These are phyloP conservation scores for Buphagus erythrorhynchus DNA, from an alignment of 2,797 vertebrate genomes.

Conservation along the genomic window DNA sequence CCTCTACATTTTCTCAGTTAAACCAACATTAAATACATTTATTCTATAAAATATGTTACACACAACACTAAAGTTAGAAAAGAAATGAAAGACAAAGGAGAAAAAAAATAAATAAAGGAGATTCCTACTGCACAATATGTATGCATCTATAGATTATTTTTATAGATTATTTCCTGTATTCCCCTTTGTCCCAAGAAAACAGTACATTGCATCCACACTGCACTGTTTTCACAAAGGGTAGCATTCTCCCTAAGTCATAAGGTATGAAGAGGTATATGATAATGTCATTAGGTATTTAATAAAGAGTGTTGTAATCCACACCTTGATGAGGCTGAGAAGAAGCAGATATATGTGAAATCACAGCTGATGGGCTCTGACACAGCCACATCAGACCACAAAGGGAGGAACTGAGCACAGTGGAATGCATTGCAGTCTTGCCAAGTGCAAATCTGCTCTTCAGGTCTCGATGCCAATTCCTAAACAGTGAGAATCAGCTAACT, in stretches of 20 bases:
- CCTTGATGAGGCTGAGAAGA: not conserved
- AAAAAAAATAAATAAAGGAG: not conserved
- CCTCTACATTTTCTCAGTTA: conserved; percentile 45
- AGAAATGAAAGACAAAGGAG: not conserved
- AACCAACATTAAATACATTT: conserved; percentile 25
- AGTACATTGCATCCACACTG: not conserved
- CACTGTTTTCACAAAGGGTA: not conserved
- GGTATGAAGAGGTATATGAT: not conserved
- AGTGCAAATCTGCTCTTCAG: not conserved
- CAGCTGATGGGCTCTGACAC: not conserved
- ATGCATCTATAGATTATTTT: not conserved
- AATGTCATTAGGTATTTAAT: not conserved
- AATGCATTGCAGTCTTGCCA: not conserved
- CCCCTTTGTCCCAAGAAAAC: not conserved
- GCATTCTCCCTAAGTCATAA: not conserved
- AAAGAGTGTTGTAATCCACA: not conserved
- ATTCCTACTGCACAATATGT: not conserved
- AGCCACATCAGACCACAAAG: not conserved
- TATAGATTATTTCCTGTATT: not conserved
- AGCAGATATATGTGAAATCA: not conserved
- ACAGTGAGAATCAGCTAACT: not conserved
- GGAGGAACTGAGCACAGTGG: not conserved
- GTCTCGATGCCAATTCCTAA: not conserved
- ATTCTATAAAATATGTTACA: conserved; percentile 4
- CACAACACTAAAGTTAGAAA: not conserved